Evolutionary conservation across 2,888 invertebrate species (phyloP), one percentile per base, ranked within the genome.

Genomic region (Globia sparganii): DNA sequence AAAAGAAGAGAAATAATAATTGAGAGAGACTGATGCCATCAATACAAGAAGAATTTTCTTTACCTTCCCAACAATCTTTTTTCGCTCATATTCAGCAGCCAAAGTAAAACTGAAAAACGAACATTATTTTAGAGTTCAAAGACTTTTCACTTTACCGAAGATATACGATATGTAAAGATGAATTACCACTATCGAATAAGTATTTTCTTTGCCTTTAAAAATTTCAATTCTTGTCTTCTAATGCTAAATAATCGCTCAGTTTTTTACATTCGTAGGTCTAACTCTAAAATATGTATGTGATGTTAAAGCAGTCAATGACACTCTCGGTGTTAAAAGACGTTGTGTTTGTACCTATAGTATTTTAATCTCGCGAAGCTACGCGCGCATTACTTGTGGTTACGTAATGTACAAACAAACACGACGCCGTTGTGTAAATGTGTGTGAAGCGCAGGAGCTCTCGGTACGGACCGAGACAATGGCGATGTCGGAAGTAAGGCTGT

Each of bases 261-360:
- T 72, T 46, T 34, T 13, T 40, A 72, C 46, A 34, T 46, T 62
- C 3, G n/a, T 21, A n/a, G n/a, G 37, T 46, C 15, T 49, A 49
- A 72, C 46, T 72, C 28, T 28, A 37, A 49, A 34, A 72, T 72
- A 46, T 70, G 34, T 72, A 46, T 70, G 34, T 72, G 34, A 28
- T 28, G 15, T 72, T 46, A n/a, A 46, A n/a, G 15, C 46, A 37
- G 72, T 46, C 72, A 21, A 13, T 46, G 21, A 46, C 69, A 13
- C n/a, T 25, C 11, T 25, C 8, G 28, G 5, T 40, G 66, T 65
- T 66, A 31, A 65, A 25, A 25, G 9, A 21, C 4, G 13, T 21
- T 34, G 21, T 28, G n/a, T 34, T 53, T 53, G 3, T 53, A 49
- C 25, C 15, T 46, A 18, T 15, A 46, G 6, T 46, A 46, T 5